Evolutionary conservation across 37 sponge, comb jelly and placozoan genomes (phyloP).

Genomic region (Cladorhizidae sp.): DNA sequence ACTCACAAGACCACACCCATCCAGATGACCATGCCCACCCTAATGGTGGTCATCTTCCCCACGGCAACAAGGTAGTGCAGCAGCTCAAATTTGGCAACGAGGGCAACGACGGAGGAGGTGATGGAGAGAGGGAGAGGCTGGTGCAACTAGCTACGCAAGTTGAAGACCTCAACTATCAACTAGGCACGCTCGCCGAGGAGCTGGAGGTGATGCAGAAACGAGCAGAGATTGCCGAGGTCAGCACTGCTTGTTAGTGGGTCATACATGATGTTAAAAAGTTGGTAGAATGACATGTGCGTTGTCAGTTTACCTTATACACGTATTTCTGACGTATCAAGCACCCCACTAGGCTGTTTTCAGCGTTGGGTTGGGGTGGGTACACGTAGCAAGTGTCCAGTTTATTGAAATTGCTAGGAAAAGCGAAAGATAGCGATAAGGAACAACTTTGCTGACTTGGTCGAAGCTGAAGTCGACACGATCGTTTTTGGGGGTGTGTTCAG

Average conservation of each 20-base stretch:
- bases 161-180: constrained; percentile 39
- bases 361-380: no score
- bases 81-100: constrained; percentile 5
- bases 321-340: no score
- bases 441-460: no score
- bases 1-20: not conserved
- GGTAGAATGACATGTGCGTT: not conserved
- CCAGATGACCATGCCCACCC: not conserved
- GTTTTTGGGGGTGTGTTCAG: no score
- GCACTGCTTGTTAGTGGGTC: not conserved
- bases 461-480: no score
- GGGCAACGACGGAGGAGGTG: not conserved
- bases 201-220: constrained; percentile 6
- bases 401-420: no score
- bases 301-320: no score
- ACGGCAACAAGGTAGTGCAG: constrained; percentile 4
- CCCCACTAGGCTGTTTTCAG: no score
- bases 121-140: constrained; percentile 20
- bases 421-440: no score
- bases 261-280: not conserved
- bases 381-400: no score
- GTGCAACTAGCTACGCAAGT: constrained; percentile 34
- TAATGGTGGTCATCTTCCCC: not conserved
- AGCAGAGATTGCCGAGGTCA: constrained; percentile 29
- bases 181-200: constrained; percentile 3